Conservation (phyloP, 2,888 invertebrate species). For the Netelia inedita region DNA sequence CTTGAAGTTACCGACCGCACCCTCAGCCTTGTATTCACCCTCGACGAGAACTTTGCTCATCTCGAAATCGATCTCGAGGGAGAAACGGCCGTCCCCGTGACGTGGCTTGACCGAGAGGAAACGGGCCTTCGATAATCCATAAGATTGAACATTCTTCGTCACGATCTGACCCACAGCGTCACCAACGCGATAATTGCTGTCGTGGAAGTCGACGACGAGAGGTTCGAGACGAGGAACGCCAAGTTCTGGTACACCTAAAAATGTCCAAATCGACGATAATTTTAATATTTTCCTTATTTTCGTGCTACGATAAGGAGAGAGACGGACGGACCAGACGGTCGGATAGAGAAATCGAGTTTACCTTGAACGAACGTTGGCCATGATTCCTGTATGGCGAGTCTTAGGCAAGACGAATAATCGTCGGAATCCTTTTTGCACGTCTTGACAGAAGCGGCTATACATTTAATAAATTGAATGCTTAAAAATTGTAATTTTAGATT, state of each 20-base stretch:
- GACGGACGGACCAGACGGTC: slow-evolving; percentile 19
- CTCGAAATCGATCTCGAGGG: slow-evolving; percentile 87
- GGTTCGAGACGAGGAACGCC: slow-evolving; percentile 87
- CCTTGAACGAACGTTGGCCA: slow-evolving; percentile 81
- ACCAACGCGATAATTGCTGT: slow-evolving; percentile 83
- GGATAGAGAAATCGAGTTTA: slow-evolving; percentile 66
- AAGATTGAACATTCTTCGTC: slow-evolving; percentile 86
- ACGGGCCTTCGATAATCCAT: slow-evolving; percentile 86
- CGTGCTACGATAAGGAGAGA: not conserved
- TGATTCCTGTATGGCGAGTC: slow-evolving; percentile 82
- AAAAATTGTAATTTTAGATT: not conserved
- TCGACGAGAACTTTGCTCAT: slow-evolving; percentile 87
- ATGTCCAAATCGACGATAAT: slow-evolving; percentile 8
- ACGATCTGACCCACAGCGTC: slow-evolving; percentile 85
- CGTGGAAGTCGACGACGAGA: slow-evolving; percentile 85
- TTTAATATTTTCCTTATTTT: slow-evolving; percentile 9
- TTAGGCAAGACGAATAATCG: slow-evolving; percentile 82
- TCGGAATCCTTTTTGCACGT: slow-evolving; percentile 78
- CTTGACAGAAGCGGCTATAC: slow-evolving; percentile 76
- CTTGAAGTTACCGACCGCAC: slow-evolving; percentile 87
- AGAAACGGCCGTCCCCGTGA: slow-evolving; percentile 87
- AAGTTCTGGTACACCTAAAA: slow-evolving; percentile 86
- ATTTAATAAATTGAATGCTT: not conserved
- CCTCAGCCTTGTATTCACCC: slow-evolving; percentile 88
- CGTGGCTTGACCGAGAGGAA: slow-evolving; percentile 87